Evolutionary conservation across 1,140 invertebrate species (phyloP), one percentile per base, ranked within the genome.

Genomic region (Glomeris maerens): DNA sequence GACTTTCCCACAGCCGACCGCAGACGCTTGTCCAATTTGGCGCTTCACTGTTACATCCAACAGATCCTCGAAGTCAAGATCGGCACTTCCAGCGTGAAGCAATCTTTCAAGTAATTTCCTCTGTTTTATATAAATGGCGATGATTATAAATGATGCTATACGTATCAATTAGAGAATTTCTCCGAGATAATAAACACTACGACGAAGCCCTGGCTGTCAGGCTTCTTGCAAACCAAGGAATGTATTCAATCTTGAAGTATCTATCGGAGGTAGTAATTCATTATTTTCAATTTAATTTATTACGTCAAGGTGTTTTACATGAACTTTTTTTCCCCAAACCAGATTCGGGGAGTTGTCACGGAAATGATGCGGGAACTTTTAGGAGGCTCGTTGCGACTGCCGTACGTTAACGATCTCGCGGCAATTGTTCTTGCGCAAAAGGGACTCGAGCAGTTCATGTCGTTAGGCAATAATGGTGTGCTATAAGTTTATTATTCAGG

Each of bases 1-100:
- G 77, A 83, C 49, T 66, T 81, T 52, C 72, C 72, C 28, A 64
- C 72, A 44, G 66, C 72, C 17, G 78, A 80, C 46, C 75, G 74
- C 58, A 74, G 78, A 52, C 75, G 81, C 60, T 70, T 83, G 42
- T 76, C 79, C 13, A 80, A 81, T 63, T 69, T 84, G 54, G 75
- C 75, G 40, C 66, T 84, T 4, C 73, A 81, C 59, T 76, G 76
- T 50, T 79, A 75, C 61, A 74, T 78, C 0, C 76, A 82, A 61
- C 68, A 77, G 58, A 66, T 74, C 5, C 63, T 78, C 27, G 65
- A 76, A 54, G 59, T 64, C 4, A 4, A 31, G 21, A 2, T 14
- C 31, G 49, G 49, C 27, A 5, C 49, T 3, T 26, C 20, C 4
- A 39, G 10, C 23, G 13, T 13, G 22, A 4, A 41, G n/a, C 22